Evolutionary conservation across 2,797 vertebrate species (phyloP).

Genomic region (Pangasius macronema): DNA sequence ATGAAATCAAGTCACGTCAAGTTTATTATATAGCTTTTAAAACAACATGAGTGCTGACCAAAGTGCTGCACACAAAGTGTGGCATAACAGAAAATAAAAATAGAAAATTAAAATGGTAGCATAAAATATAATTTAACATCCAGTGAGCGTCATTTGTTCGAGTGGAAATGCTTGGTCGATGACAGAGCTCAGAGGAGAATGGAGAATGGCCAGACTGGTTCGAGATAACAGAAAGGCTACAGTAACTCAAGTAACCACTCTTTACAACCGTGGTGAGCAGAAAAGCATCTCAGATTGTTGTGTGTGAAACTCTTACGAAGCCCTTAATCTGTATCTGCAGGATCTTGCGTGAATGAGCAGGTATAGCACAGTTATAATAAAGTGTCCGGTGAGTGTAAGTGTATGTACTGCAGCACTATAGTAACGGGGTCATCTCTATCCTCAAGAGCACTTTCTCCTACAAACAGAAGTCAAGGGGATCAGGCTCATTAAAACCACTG

Average conservation of each 20-base stretch:
- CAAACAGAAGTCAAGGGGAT: slow-evolving; percentile 83
- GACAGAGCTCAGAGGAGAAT: not conserved
- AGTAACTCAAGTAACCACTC: not conserved
- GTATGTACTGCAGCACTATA: slow-evolving; percentile 58
- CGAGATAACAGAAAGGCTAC: not conserved
- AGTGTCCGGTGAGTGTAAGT: slow-evolving; percentile 30
- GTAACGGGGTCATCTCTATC: slow-evolving; percentile 79
- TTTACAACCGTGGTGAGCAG: not conserved
- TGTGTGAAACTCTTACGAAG: not conserved
- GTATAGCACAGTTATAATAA: not conserved
- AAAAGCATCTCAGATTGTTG: not conserved
- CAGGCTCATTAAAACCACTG: slow-evolving; percentile 83
- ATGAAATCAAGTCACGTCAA: too few relatives aligned
- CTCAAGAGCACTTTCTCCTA: slow-evolving; percentile 71
- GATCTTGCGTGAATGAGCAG: not conserved
- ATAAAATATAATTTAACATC: not conserved
- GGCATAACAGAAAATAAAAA: too few relatives aligned
- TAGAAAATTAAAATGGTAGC: too few relatives aligned
- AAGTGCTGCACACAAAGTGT: too few relatives aligned
- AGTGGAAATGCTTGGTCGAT: not conserved
- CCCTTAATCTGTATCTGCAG: not conserved
- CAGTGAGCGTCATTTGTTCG: not conserved
- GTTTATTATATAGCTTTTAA: too few relatives aligned
- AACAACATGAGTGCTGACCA: too few relatives aligned
- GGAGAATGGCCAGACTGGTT: not conserved